A percentile compares a stretch with the other conserved stretches of the same genome.
Evolutionary conservation across 1,140 invertebrate genomes (phyloP).

Genomic region (Oncopeltus fasciatus): DNA sequence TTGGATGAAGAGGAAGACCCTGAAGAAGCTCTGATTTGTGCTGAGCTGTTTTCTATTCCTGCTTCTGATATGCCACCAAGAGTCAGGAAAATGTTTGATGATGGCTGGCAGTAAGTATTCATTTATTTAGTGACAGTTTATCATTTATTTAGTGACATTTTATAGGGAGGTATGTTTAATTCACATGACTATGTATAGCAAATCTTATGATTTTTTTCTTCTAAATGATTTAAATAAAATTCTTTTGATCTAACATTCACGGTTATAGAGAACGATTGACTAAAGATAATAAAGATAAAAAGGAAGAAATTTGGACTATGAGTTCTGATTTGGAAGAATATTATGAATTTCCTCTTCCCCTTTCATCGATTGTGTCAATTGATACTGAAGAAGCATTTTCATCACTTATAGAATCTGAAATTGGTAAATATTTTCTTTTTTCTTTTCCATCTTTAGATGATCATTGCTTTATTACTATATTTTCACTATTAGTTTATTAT

Average conservation of each 20-base stretch:
- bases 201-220: background rate
- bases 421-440: background rate
- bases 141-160: too few species aligned
- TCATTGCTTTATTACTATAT: too few species aligned
- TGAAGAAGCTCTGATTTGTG: slow-evolving; percentile 46
- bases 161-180: too few species aligned
- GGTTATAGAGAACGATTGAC: background rate
- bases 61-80: background rate
- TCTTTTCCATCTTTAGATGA: too few species aligned
- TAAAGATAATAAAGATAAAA: background rate
- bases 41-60: slow-evolving; percentile 40
- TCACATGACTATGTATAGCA: background rate
- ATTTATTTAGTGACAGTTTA: too few species aligned
- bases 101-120: slow-evolving; percentile 1
- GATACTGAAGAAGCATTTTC: slow-evolving; percentile 33
- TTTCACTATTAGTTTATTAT: too few species aligned
- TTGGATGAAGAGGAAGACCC: slow-evolving; percentile 36
- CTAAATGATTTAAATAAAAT: background rate
- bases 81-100: background rate
- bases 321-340: slow-evolving; percentile 27
- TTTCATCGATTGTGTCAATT: slow-evolving; percentile 36
- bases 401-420: slow-evolving; percentile 15
- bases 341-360: slow-evolving; percentile 37
- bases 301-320: background rate
- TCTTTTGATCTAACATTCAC: too few species aligned